Evolutionary conservation across 2,888 invertebrate genomes (phyloP), one percentile per base, ranked within the genome.

Genomic region (Tromatobia lineatoria): DNA sequence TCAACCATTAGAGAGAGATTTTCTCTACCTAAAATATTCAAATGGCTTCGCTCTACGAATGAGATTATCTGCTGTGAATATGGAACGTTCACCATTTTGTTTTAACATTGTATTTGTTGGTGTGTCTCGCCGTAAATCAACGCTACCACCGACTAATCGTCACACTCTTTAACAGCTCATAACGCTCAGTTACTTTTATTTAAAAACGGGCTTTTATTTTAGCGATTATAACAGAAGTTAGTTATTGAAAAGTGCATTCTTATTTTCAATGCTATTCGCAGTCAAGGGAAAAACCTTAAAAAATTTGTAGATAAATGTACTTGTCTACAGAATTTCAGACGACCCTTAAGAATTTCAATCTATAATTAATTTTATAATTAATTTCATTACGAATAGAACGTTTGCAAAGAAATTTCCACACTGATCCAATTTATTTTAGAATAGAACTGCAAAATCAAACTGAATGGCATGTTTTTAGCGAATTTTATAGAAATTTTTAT

Each of bases 1-100:
- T 67, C 73, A 64, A 59, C n/a, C 80, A 79, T 78, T 71, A 74
- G 61, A 57, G 75, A 15, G 61, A 66, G 61, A 20, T 50, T 66
- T 38, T 20, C 23, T 8, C 15, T 61, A 6, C 45, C 73, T 45
- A 45, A 59, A 59, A 59, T 73, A 73, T 73, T 45, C 45, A 42
- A 73, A 73, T 25, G 13, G 67, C 42, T 57, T 38, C 38, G 34
- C 70, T 61, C 18, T 34, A 34, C 18, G 38, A 34, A 13, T 57
- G 25, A 13, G n/a, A 25, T 57, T 23, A 57, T 57, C 57, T 23
- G 11, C 25, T 57, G 25, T 25, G 57, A 11, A 57, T 25, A 57
- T 57, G 57, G n/a, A 57, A 57, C 11, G 54, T 57, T 3, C 57
- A 6, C 57, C 13, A 25, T 25, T 57, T 57, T 25, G 25, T 57